Evolutionary conservation across 2,113 vertebrate genomes (phyloP), one percentile per base, ranked within the genome.

Genomic region (Epinephelus fuscoguttatus): DNA sequence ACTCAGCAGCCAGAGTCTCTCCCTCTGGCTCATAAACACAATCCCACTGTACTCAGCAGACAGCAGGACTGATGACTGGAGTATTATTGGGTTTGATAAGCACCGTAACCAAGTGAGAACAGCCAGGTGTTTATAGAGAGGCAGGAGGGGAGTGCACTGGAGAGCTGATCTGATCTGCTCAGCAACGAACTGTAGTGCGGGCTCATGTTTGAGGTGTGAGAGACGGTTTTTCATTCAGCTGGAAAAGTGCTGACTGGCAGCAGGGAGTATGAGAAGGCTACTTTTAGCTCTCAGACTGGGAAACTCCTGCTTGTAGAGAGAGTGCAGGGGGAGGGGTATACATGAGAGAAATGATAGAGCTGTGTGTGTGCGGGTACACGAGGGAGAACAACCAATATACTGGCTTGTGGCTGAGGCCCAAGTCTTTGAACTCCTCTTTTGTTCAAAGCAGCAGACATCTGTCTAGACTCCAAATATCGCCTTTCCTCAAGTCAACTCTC

Each of bases 231-330:
- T 85, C 73, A 88, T 68, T 86, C 84, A 75, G 86, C 88, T 86
- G 87, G 69, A 86, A 93, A 93, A 92, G 63, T 88, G 92, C 89
- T 92, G 91, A 93, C 70, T 86, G 74, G 67, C 77, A 50, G 78
- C 75, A 73, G 79, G 81, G 71, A 45, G 55, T 50, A 64, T 80
- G 79, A 89, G 77, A 84, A 72, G 79, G 57, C 86, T 90, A 75
- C 89, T 91, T 91, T 91, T 87, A 86, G 83, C 80, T 84, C 77
- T 82, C 63, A 84, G 81, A 90, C 84, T 82, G 70, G 78, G 67
- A 84, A 91, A 69, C 73, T 88, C 75, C 52, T 84, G 70, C 59
- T 25, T 45, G 55, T 60, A 60, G 62, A 74, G 49, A 14, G 68
- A 10, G n/a, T 9, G 25, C 10, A 5, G 49, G 50, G 69, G 80